Evolutionary conservation across 2,797 vertebrate genomes (phyloP), one percentile per base, ranked within the genome.

Genomic region (Chelmon rostratus): DNA sequence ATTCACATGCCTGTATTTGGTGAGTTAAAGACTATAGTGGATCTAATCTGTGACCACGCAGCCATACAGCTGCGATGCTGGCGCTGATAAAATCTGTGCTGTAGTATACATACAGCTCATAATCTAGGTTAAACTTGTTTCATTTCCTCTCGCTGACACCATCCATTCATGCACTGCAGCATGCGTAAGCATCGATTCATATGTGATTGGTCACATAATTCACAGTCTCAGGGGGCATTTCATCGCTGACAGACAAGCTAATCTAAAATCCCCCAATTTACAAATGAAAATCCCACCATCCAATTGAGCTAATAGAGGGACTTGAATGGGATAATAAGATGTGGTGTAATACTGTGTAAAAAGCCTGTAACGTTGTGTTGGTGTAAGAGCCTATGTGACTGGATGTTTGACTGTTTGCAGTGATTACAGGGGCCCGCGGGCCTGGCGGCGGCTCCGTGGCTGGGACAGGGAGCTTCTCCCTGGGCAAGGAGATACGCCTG

Each of bases 251-350:
- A 92, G 93, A 94, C 94, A 89, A 92, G 93, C 94, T 96, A 95
- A 96, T 96, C 95, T 96, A 92, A 95, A 95, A 95, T 95, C 95
- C 94, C 93, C 93, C 94, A 95, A 95, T 95, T 95, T 96, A 95
- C 95, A 94, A 96, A 96, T 95, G 94, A 92, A 96, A 96, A 95
- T 96, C 95, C 95, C 93, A 93, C 94, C 93, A 96, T 96, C 95
- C 95, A 95, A 94, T 96, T 96, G 95, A 95, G 95, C 95, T 95
- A 96, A 95, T 96, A 94, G 94, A 95, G 95, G 92, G 94, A 95
- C 94, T 95, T 95, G 93, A 96, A 95, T 95, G 89, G 95, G 95
- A 96, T 96, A 95, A 95, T 95, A 95, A 94, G 94, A 96, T 95
- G 94, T 96, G 94, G 93, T 95, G 95, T 95, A 96, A 96, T 95